Evolutionary conservation across 2,797 vertebrate genomes (phyloP).

Genomic region (Leucoraja ocellata): DNA sequence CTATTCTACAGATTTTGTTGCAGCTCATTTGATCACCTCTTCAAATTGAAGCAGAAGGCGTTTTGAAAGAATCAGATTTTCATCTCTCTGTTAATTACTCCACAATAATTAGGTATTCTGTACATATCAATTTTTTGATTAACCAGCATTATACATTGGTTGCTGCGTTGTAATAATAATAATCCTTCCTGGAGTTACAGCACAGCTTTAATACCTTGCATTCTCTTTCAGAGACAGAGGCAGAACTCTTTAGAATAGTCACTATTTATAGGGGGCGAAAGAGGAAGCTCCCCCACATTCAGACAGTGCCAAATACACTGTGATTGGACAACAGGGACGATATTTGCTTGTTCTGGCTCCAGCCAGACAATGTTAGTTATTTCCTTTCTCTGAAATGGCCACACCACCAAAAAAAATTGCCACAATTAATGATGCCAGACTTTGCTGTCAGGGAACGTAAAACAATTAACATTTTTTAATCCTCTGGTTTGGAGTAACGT

Average conservation of each 20-base stretch:
- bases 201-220: not conserved
- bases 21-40: not conserved
- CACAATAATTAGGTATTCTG: not conserved
- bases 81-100: not conserved
- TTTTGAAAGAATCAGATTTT: not conserved
- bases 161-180: not conserved
- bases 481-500: not conserved
- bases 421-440: not conserved
- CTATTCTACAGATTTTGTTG: slow-evolving; percentile 24
- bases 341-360: not conserved
- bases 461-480: not conserved
- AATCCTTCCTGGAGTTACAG: not conserved
- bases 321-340: not conserved
- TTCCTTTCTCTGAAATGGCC: slow-evolving; percentile 22
- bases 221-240: not conserved
- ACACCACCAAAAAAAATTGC: no score
- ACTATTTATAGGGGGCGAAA: not conserved
- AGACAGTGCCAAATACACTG: not conserved
- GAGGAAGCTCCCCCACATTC: not conserved
- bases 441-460: not conserved
- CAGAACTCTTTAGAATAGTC: not conserved
- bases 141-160: not conserved
- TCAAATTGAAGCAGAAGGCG: not conserved
- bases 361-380: not conserved
- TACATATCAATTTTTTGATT: not conserved